These are phyloP conservation scores for Lucinisca nassula DNA, from an alignment of 2,888 invertebrate genomes.

Conservation along the genomic window DNA sequence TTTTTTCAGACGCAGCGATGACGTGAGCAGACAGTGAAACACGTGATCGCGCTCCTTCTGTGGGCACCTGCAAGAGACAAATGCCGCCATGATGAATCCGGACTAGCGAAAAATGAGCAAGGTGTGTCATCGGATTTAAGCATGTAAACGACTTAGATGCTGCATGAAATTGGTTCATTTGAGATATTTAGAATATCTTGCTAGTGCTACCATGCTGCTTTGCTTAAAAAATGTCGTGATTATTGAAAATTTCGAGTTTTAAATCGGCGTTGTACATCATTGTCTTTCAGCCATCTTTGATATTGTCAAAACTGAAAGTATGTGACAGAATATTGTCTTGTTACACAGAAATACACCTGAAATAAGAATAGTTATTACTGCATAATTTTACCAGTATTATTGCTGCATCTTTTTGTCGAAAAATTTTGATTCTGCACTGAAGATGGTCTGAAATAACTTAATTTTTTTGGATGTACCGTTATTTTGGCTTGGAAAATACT, in stretches of 20 bases:
- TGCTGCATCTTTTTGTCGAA: not conserved
- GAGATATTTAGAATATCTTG: not conserved
- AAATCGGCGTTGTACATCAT: not conserved
- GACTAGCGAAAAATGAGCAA: conserved; percentile 78
- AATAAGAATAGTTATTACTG: not conserved
- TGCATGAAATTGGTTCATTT: not conserved
- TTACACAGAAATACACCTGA: too few relatives aligned
- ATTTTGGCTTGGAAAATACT: conserved; percentile 9
- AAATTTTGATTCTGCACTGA: not conserved
- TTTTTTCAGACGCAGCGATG: conserved; percentile 42
- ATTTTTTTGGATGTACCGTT: conserved; percentile 30
- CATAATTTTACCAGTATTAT: not conserved
- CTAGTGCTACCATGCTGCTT: not conserved
- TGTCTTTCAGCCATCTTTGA: conserved; percentile 66
- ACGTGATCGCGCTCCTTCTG: conserved; percentile 52
- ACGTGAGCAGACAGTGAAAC: conserved; percentile 54
- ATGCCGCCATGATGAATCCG: conserved; percentile 77
- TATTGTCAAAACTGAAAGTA: conserved; percentile 10
- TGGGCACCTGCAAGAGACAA: conserved; percentile 57
- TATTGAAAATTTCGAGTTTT: not conserved
- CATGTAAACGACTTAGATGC: not conserved
- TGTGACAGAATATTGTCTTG: not conserved
- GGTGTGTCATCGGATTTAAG: conserved; percentile 68
- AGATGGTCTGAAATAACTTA: not conserved
- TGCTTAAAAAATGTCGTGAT: not conserved